phyloP scores from a whole-genome alignment of 2,797 vertebrate species.

The Sebastes umbrosus region DNA sequence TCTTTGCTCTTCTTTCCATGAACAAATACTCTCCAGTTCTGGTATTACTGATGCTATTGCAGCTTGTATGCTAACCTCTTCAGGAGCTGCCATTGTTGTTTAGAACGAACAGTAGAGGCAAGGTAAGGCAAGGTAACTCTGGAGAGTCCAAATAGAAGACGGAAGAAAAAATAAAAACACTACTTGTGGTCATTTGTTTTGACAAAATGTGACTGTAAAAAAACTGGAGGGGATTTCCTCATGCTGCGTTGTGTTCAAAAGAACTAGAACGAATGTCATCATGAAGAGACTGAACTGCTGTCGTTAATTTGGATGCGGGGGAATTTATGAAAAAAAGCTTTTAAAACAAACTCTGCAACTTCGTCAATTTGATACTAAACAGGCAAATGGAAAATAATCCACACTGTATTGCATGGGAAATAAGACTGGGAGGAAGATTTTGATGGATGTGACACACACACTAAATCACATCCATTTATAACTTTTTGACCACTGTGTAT shows the following conservation, averaged over 20 bases:
- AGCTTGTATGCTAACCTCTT: too few species aligned
- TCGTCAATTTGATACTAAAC: not conserved
- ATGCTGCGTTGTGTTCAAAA: not conserved
- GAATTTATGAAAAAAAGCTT: not conserved
- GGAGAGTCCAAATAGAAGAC: not conserved
- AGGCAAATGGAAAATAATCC: not conserved
- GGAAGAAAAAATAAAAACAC: not conserved
- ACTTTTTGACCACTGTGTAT: not conserved
- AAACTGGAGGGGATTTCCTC: slow-evolving; percentile 12
- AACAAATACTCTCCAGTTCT: too few species aligned
- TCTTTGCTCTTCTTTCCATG: too few species aligned
- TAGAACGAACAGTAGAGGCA: too few species aligned
- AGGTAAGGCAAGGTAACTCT: too few species aligned
- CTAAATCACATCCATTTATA: not conserved
- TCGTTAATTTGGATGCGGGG: not conserved
- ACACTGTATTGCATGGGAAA: not conserved
- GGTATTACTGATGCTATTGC: too few species aligned
- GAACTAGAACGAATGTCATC: not conserved
- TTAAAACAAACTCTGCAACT: not conserved
- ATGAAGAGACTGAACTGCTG: not conserved
- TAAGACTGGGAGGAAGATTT: not conserved
- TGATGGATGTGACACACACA: not conserved
- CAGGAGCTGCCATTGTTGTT: too few species aligned
- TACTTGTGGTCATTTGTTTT: not conserved
- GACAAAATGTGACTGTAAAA: not conserved